These are phyloP conservation scores for human DNA, from an alignment of 2,113 vertebrate genomes.

Conservation along the genomic window DNA sequence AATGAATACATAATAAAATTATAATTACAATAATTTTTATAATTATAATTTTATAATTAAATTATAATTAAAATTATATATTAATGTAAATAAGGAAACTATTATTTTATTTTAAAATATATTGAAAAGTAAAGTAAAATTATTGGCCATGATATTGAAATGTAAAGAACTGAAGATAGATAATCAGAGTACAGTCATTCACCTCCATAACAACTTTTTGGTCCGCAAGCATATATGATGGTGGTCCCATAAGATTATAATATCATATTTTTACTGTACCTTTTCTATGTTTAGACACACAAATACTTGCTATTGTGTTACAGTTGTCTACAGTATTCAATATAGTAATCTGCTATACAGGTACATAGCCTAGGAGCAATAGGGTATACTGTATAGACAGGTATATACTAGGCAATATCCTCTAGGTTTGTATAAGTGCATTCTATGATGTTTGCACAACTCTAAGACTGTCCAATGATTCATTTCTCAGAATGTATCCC, in stretches of 20 bases:
- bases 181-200: neutral
- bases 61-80: neutral
- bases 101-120: neutral
- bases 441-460: neutral
- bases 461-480: neutral
- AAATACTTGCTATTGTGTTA: neutral
- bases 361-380: neutral
- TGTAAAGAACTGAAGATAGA: neutral
- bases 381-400: neutral
- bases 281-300: neutral
- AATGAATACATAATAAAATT: too few relatives aligned
- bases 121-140: neutral
- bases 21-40: neutral
- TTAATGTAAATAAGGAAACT: neutral
- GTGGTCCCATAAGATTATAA: neutral
- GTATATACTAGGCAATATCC: neutral
- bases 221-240: neutral
- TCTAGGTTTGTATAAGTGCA: neutral
- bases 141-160: neutral
- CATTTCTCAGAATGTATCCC: neutral
- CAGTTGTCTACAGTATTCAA: neutral
- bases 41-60: too few relatives aligned
- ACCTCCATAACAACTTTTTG: neutral
- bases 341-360: neutral
- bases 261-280: neutral